These are phyloP conservation scores for Proterorhinus semilunaris DNA, from an alignment of 2,113 vertebrate genomes.

Conservation along the genomic window DNA sequence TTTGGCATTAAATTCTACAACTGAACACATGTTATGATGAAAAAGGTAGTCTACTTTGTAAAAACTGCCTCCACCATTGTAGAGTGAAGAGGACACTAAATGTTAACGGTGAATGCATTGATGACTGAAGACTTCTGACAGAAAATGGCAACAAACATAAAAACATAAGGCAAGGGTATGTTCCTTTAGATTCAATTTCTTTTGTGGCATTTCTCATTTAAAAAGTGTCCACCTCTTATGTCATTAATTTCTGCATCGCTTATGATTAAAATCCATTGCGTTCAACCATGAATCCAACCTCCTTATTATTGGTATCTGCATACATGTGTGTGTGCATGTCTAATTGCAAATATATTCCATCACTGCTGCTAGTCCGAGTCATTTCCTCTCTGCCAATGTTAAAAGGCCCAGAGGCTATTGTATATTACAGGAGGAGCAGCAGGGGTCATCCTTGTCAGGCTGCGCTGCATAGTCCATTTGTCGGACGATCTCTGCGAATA, in stretches of 20 bases:
- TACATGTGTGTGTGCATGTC: conserved; percentile 21
- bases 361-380: conserved; percentile 27
- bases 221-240: conserved; percentile 49
- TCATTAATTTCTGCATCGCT: conserved; percentile 52
- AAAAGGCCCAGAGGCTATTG: conserved; percentile 81
- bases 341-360: conserved; percentile 39
- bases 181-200: conserved; percentile 59
- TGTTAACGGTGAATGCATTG: conserved; percentile 20
- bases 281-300: conserved; percentile 48
- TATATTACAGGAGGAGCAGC: conserved; percentile 99
- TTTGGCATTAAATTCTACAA: conserved; percentile 8
- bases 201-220: conserved; percentile 54
- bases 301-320: conserved; percentile 47
- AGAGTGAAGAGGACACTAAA: conserved; percentile 34
- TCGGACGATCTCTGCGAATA: conserved; percentile 97
- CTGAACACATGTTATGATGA: conserved; percentile 7
- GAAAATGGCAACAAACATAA: conserved; percentile 33
- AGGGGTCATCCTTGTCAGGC: conserved; percentile 97
- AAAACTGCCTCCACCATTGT: conserved; percentile 16
- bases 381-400: conserved; percentile 36
- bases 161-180: conserved; percentile 69
- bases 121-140: conserved; percentile 24
- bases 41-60: background rate
- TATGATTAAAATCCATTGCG: conserved; percentile 60
- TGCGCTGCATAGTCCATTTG: conserved; percentile 99